Evolutionary conservation across 2,888 invertebrate species (phyloP).

Genomic region (Lepeophtheirus nordmannii): DNA sequence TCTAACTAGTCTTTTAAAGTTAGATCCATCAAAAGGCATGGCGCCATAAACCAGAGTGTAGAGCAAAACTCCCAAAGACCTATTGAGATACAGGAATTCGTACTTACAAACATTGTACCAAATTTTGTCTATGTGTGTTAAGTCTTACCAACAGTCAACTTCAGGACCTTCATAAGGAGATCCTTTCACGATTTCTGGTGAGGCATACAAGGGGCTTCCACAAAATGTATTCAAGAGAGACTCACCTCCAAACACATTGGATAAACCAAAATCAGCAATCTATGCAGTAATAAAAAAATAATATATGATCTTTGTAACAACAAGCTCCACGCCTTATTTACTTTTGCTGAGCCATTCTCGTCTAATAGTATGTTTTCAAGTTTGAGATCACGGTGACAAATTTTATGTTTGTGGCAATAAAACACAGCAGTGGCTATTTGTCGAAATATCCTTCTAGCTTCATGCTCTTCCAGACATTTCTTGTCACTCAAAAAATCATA

Average conservation of each 20-base stretch:
- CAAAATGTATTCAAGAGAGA: slow-evolving; percentile 78
- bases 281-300: slow-evolving; percentile 33
- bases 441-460: slow-evolving; percentile 83
- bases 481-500: slow-evolving; percentile 89
- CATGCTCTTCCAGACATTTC: slow-evolving; percentile 75
- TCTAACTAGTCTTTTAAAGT: slow-evolving; percentile 87
- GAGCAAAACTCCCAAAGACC: slow-evolving; percentile 87
- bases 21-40: slow-evolving; percentile 96
- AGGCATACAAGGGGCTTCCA: slow-evolving; percentile 88
- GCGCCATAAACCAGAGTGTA: slow-evolving; percentile 97
- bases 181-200: slow-evolving; percentile 93
- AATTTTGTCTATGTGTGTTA: background rate
- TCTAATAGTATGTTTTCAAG: slow-evolving; percentile 86
- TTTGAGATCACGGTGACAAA: slow-evolving; percentile 89
- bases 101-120: slow-evolving; percentile 32
- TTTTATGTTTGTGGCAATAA: slow-evolving; percentile 95
- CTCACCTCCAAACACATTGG: slow-evolving; percentile 84
- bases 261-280: slow-evolving; percentile 97
- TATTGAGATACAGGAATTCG: background rate
- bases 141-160: slow-evolving; percentile 41
- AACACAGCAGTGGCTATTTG: slow-evolving; percentile 92
- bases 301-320: too few species aligned
- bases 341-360: slow-evolving; percentile 84
- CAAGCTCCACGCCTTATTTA: slow-evolving; percentile 35
- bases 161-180: slow-evolving; percentile 94